Evolutionary conservation across 2,113 vertebrate species (phyloP), one percentile per base, ranked within the genome.

Genomic region (Orientallactaga bullata): DNA sequence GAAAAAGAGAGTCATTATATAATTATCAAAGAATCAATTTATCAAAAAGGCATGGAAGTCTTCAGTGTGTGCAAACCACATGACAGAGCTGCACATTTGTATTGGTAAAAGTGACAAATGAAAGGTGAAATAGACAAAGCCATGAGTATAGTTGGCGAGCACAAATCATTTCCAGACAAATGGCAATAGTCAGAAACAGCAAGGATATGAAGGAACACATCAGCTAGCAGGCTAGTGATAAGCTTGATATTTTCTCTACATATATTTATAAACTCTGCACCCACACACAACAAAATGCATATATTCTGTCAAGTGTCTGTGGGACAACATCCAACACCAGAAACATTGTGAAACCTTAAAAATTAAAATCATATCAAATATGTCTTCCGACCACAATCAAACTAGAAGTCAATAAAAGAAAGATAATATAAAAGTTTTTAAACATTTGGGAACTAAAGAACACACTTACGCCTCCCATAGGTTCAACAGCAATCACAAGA

Each of bases 191-290:
- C 4, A 51, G 26, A 77, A 66, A 17, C 42, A 71, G 5, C n/a
- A 85, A 89, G 32, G 37, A 10, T 28, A 18, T 15, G 4, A 32
- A 69, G 69, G 42, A 8, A 7, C 37, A 17, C n/a, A 23, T 32
- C 60, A 68, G 37, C 21, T 37, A 74, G 24, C 51, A 35, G 28
- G 15, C 13, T 65, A 58, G 21, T n/a, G n/a, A 65, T 11, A 58
- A 66, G 15, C 85, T 93, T 74, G 58, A 58, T 82, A 82, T 66
- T 93, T 68, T 68, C n/a, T 82, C 42, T 82, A 30, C 7, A 76
- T 21, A 35, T 15, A n/a, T 71, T n/a, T 42, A 39, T 63, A 30
- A 61, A 58, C 37, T 26, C 69, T 61, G 7, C 4, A 58, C n/a
- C 28, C 35, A 60, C 37, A 3, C 16, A 20, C 9, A 79, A 32